Percentiles rank a stretch among this genome's conserved stretches.
These are phyloP conservation scores for Platalea minor DNA, from an alignment of 2,797 vertebrate genomes.

Conservation along the genomic window DNA sequence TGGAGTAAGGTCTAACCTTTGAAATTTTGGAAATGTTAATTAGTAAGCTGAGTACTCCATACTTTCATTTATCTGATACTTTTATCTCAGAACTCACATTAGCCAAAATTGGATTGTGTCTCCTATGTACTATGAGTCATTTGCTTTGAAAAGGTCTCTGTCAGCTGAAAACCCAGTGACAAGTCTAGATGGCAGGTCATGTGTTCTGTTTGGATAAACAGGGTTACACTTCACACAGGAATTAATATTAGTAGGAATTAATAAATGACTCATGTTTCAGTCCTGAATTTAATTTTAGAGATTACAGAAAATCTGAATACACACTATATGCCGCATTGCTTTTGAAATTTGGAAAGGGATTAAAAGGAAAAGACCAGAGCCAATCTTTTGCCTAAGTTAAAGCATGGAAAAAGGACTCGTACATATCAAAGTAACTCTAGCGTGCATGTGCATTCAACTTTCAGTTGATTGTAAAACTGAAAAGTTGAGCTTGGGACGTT, in stretches of 20 bases:
- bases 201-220: background rate
- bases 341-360: background rate
- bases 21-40: constrained; percentile 36
- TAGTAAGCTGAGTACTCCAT: background rate
- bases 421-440: background rate
- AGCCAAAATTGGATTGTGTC: constrained; percentile 9
- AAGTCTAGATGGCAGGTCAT: background rate
- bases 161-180: background rate
- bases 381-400: background rate
- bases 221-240: background rate
- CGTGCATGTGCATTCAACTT: fast-evolving
- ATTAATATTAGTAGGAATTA: background rate
- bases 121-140: background rate
- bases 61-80: background rate
- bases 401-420: background rate
- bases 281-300: background rate
- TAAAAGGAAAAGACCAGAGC: background rate
- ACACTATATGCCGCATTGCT: background rate
- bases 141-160: constrained; percentile 20
- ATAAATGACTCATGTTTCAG: background rate
- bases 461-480: background rate
- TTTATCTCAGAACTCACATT: background rate
- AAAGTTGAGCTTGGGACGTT: background rate
- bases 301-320: background rate
- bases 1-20: background rate